Evolutionary conservation across 2,888 invertebrate genomes (phyloP).

Genomic region (Harpalus rubripes): DNA sequence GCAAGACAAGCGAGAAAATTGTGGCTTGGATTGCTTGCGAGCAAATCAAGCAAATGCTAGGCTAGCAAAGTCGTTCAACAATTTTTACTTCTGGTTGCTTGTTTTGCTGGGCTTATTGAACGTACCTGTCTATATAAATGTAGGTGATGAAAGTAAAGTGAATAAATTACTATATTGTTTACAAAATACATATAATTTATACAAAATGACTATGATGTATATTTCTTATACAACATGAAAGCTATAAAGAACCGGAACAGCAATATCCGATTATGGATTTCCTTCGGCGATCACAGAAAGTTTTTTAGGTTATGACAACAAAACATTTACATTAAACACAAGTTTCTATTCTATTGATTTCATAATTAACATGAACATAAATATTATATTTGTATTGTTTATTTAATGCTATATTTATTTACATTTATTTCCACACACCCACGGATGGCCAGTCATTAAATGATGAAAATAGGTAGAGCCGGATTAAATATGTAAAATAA

Average conservation of each 20-base stretch:
- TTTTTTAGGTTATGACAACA: not conserved
- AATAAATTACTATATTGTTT: not conserved
- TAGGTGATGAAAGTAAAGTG: not conserved
- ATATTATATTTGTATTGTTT: not conserved
- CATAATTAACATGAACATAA: not conserved
- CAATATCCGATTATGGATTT: slow-evolving; percentile 1
- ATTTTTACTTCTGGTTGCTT: too few relatives aligned
- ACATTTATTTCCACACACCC: not conserved
- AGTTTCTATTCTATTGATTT: not conserved
- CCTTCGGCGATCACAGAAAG: not conserved
- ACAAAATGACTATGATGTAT: not conserved
- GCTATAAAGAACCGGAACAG: not conserved
- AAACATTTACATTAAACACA: not conserved
- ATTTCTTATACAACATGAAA: not conserved
- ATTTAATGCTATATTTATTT: not conserved
- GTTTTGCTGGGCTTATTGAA: too few relatives aligned
- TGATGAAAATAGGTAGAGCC: not conserved
- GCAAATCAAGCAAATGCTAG: too few relatives aligned
- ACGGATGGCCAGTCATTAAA: not conserved
- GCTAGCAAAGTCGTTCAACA: too few relatives aligned
- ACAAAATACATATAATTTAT: not conserved
- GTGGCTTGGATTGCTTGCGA: too few relatives aligned
- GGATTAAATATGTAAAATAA: not conserved
- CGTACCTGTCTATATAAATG: too few relatives aligned
- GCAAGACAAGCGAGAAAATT: too few relatives aligned